Base-by-base conservation (phyloP, 1,140 invertebrate genomes). In the Zaprionus inermis region DNA sequence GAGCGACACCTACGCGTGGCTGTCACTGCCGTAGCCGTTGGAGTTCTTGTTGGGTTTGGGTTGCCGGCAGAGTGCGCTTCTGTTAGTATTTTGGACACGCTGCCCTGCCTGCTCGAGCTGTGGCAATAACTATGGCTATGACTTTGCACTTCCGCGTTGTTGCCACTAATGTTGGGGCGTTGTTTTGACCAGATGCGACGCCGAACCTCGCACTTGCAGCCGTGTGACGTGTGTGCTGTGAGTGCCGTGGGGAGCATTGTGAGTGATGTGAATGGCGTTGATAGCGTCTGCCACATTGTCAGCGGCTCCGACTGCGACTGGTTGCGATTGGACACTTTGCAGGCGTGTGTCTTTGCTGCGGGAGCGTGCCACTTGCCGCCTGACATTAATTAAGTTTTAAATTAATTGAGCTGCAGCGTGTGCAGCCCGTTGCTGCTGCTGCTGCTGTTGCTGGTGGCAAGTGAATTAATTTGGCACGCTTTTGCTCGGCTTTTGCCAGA, bases 301-400 rank as follows among this genome's bases (percentile, higher is more conserved):
- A 83, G 55, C 76, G 69, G 30, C 9, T 2, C 24, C 24, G 2
- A 22, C 18, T 18, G 10, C 44, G 10, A 22, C 44, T 49, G 44
- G 59, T 64, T 34, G 44, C 52, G 32, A 20, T 66, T 72, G 72
- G 61, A 60, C 76, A 75, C 76, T 76, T 76, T 52, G 56, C 32
- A 32, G 36, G 22, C 56, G 71, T 61, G 56, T 24, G 56, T 38
- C 65, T 60, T 16, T n/a, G 44, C 36, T 51, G 32, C 36, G 44
- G 36, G 44, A 49, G 20, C 38, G 30, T 5, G n/a, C n/a, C 64
- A 44, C 70, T 69, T 52, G 30, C 60, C 36, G 70, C 24, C 51
- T 70, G 84, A 89, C 83, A 88, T 86, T 86, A 86, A 89, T 86
- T 88, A 80, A 88, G 79, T 88, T 77, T 70, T 80, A 89, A 80